Base-by-base conservation (phyloP, 2,113 vertebrate species). In the Carollia perspicillata region DNA sequence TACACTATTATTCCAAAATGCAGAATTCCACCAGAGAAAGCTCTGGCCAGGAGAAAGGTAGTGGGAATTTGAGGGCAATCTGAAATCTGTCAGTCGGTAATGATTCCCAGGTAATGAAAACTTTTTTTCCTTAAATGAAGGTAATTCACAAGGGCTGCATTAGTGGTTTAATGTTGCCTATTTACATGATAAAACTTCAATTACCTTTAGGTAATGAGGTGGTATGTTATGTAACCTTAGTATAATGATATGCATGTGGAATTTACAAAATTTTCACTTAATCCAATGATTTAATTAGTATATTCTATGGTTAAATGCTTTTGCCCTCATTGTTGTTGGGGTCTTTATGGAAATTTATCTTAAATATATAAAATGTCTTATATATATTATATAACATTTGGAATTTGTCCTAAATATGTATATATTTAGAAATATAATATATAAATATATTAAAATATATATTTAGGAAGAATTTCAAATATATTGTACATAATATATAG, bases 181-280 rank as follows among this genome's bases (percentile, higher is more conserved):
- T 97, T 95, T 97, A 93, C 40, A 81, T 40, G 53, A 78, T 84
- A 72, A 95, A 93, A 79, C 68, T 51, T 89, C 93, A 89, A 79
- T 96, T 97, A 91, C 68, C 85, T 97, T 96, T 92, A 94, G 47
- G 74, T 94, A 96, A 97, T 47, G 74, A 92, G 44, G 71, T 75
- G 55, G 40, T 65, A 1, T 78, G 74, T 94, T 93, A 96, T 71
- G 85, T 95, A 94, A 97, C 35, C 47, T 58, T 33, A 77, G 80
- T 81, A 68, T 49, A 97, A 95, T 83, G 53, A 94, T 88, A 60
- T 40, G 58, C 71, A 95, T 71, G 87, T 16, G 86, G n/a, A 90
- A 95, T 55, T 33, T 37, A 88, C 26, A 37, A 30, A 72, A 80
- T 72, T 93, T 90, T 94, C 81, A 84, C 35, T 83, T 96, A 74